phyloP scores from a whole-genome alignment of 1,140 invertebrate species.

The Zaprionus lachaisei region DNA sequence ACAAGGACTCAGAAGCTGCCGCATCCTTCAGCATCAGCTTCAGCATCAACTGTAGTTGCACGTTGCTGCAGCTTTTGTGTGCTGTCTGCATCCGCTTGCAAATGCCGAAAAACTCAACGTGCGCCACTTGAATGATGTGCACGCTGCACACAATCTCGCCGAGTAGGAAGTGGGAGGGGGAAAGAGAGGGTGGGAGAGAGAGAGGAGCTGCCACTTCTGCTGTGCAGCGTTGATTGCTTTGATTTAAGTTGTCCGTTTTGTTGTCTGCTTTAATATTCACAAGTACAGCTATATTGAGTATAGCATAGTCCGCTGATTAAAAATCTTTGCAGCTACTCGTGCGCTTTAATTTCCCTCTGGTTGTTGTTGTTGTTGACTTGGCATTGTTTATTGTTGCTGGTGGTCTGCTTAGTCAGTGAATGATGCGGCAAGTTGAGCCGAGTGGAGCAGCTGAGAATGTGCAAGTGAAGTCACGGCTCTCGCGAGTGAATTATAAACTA shows the following conservation, averaged over 20 bases:
- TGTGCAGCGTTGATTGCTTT: conserved; percentile 37
- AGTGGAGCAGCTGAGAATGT: conserved; percentile 9
- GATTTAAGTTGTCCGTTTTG: conserved; percentile 40
- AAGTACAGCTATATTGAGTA: conserved; percentile 26
- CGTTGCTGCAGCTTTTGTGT: conserved; percentile 9
- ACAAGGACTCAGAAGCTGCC: conserved; percentile 17
- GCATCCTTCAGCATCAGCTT: conserved; percentile 29
- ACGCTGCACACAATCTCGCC: conserved; percentile 14
- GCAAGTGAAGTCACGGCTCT: conserved; percentile 23
- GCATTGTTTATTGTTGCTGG: conserved; percentile 1
- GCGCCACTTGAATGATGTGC: conserved; percentile 33
- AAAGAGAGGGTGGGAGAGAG: not conserved
- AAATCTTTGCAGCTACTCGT: conserved; percentile 1
- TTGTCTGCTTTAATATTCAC: conserved; percentile 40
- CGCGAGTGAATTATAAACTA: conserved; percentile 21
- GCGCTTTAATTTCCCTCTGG: conserved; percentile 36
- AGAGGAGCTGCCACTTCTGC: conserved; percentile 9
- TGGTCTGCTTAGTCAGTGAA: conserved; percentile 30
- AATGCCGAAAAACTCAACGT: conserved; percentile 41
- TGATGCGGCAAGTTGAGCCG: conserved; percentile 31
- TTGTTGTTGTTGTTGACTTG: conserved; percentile 1
- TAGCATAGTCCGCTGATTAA: conserved; percentile 2
- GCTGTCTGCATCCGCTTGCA: conserved; percentile 14
- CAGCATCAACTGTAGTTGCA: not conserved
- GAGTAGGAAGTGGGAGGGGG: conserved; percentile 3